Evolutionary conservation across 2,113 vertebrate genomes (phyloP), one percentile per base, ranked within the genome.

Genomic region (Heterocephalus glaber): DNA sequence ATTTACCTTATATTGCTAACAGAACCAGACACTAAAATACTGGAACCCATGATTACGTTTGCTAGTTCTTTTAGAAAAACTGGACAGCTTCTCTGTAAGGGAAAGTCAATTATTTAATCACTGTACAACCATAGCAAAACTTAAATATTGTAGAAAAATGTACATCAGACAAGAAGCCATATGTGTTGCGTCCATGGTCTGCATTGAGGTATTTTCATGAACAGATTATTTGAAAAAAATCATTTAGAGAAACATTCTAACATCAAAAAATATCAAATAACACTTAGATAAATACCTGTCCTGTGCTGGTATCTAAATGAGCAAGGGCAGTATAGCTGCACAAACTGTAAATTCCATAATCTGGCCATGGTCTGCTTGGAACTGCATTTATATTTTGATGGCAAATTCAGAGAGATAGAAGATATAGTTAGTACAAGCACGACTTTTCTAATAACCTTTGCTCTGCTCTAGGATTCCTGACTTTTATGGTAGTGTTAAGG

Each of bases 361-460:
- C 60, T 95, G 24, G 33, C 82, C 63, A 10, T 79, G 90, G 63
- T 92, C 58, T 89, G 38, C 56, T 87, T 83, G 60, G 77, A 95
- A 92, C 16, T 35, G 19, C 74, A 74, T 84, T 63, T 92, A 47
- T 92, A 70, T 72, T 95, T 90, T 97, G 60, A 93, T 88, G 60
- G 72, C 41, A 96, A 96, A 96, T 93, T 97, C 70, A 80, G 54
- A 89, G 30, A 8, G 47, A 89, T 47, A 66, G 70, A 90, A 83
- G 49, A 72, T 82, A 92, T 22, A 85, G 85, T 82, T 89, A 89
- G 44, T 87, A 58, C 77, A 95, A 94, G 52, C 60, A 81, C 95
- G 82, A 60, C 61, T 95, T 90, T 96, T 86, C 66, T 52, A 96
- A 94, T 91, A 97, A 96, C 86, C 58, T 97, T 95, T 97, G 65